A percentile compares a stretch with the other conserved stretches of the same genome.
phyloP scores from a whole-genome alignment of 2,888 invertebrate species.

The Noctua fimbriata region DNA sequence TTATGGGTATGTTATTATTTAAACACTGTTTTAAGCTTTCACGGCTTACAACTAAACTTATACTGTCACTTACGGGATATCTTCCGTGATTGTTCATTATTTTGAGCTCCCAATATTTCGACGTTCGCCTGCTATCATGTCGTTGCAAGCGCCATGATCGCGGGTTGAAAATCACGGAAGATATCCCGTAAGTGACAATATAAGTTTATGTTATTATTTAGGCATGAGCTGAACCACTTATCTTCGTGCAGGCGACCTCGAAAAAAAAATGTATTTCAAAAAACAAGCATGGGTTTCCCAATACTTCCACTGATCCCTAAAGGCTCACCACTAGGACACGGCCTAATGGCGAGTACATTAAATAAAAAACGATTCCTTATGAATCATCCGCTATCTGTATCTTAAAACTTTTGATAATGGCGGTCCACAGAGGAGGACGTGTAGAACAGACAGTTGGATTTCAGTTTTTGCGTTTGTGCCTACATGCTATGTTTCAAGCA shows the following conservation, averaged over 20 bases:
- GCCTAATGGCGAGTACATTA: constrained; percentile 79
- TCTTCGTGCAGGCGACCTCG: too few species aligned
- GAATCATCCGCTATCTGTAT: constrained; percentile 83
- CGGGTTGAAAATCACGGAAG: too few species aligned
- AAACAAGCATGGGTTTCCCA: not conserved
- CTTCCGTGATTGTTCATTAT: too few species aligned
- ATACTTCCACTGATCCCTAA: constrained; percentile 38
- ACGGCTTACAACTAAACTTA: too few species aligned
- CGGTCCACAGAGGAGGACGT: constrained; percentile 36
- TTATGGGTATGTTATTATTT: too few species aligned
- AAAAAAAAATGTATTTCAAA: not conserved
- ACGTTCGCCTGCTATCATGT: too few species aligned
- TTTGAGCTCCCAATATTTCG: too few species aligned
- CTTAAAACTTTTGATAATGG: constrained; percentile 83
- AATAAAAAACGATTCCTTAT: constrained; percentile 75
- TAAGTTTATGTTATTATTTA: not conserved
- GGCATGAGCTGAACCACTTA: too few species aligned
- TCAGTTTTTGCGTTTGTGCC: not conserved
- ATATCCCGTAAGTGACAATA: too few species aligned
- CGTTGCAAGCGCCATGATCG: too few species aligned
- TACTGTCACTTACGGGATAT: too few species aligned
- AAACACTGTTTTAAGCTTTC: too few species aligned
- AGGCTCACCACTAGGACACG: constrained; percentile 73
- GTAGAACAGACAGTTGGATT: constrained; percentile 15
- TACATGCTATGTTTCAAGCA: not conserved